phyloP scores from a whole-genome alignment of 2,113 vertebrate species.

The Sturnira hondurensis region DNA sequence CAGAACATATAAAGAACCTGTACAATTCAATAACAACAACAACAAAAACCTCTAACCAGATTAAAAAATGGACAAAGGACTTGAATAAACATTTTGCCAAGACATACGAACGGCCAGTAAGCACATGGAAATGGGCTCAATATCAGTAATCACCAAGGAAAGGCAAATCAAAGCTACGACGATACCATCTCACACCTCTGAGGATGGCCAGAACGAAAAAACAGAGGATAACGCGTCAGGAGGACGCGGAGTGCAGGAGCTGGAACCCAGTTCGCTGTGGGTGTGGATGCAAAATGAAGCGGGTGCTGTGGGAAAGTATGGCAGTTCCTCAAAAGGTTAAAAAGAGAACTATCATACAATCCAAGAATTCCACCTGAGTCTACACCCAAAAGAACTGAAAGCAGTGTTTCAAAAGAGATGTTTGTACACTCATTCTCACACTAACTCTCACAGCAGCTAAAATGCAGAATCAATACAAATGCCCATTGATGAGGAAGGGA shows the following conservation, averaged over 20 bases:
- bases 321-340: not conserved
- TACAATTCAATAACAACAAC: not conserved
- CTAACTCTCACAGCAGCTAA: not conserved
- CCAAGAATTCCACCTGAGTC: not conserved
- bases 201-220: not conserved
- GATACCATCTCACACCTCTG: too few relatives aligned
- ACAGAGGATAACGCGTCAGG: fast-evolving
- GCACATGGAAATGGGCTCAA: not conserved
- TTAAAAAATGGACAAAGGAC: not conserved
- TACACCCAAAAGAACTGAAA: not conserved
- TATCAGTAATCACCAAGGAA: not conserved
- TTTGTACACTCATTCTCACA: not conserved
- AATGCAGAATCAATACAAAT: not conserved
- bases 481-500: fast-evolving
- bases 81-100: not conserved
- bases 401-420: not conserved
- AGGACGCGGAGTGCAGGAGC: not conserved
- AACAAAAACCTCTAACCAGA: not conserved
- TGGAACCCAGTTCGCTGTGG: fast-evolving
- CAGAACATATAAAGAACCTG: not conserved
- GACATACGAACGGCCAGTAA: not conserved
- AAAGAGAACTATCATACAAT: not conserved
- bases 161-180: not conserved
- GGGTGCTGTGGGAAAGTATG: not conserved
- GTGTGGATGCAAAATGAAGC: fast-evolving